These are phyloP conservation scores for Idaea biselata DNA, from an alignment of 2,888 invertebrate species.

Conservation along the genomic window DNA sequence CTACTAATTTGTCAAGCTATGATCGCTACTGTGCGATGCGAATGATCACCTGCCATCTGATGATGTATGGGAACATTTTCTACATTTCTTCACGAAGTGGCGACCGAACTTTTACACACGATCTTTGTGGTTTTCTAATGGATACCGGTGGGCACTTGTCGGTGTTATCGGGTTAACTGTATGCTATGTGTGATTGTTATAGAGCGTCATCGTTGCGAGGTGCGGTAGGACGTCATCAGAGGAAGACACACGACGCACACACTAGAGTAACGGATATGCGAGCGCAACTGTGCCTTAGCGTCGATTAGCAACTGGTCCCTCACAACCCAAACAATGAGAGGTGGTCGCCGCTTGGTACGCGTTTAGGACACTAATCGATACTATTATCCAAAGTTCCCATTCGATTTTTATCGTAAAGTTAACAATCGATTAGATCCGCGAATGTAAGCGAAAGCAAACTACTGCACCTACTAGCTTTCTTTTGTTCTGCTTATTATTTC, in stretches of 20 bases:
- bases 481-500: not conserved
- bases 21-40: slow-evolving; percentile 46
- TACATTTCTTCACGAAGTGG: slow-evolving; percentile 56
- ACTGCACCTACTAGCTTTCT: slow-evolving; percentile 35
- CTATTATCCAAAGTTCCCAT: slow-evolving; percentile 47
- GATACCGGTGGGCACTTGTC: slow-evolving; percentile 24
- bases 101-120: slow-evolving; percentile 35
- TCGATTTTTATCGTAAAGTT: slow-evolving; percentile 47
- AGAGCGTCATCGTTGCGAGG: slow-evolving; percentile 33
- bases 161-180: slow-evolving; percentile 14
- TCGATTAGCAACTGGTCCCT: slow-evolving; percentile 69
- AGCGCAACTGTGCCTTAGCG: slow-evolving; percentile 57
- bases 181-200: slow-evolving; percentile 33
- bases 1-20: slow-evolving; percentile 45
- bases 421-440: slow-evolving; percentile 39
- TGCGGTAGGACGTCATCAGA: slow-evolving; percentile 42
- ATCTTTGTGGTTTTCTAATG: slow-evolving; percentile 3
- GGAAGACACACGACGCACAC: slow-evolving; percentile 42
- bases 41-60: slow-evolving; percentile 74
- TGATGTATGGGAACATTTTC: slow-evolving; percentile 73
- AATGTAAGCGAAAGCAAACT: slow-evolving; percentile 40
- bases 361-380: slow-evolving; percentile 65
- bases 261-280: slow-evolving; percentile 57
- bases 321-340: slow-evolving; percentile 72
- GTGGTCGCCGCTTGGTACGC: slow-evolving; percentile 76